A percentile compares a stretch with the other conserved stretches of the same genome.
Conservation (phyloP, 2,888 invertebrate species). For the Campaea margaritaria region DNA sequence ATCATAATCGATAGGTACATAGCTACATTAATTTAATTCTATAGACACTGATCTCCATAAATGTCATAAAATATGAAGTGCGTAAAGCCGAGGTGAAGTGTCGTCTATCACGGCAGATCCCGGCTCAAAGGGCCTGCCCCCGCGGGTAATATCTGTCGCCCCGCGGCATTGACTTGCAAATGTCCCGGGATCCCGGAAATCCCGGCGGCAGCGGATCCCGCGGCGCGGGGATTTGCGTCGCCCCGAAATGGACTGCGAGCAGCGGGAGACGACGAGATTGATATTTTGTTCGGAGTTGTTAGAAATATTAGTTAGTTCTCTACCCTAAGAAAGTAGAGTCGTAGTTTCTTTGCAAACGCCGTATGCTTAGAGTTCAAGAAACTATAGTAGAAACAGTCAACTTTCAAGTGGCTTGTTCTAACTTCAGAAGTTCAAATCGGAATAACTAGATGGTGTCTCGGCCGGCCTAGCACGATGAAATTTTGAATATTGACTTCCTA, state of each 20-base stretch:
- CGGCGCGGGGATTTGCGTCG: slow-evolving; percentile 28
- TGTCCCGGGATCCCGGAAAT: slow-evolving; percentile 30
- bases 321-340: too few species aligned
- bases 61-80: slow-evolving; percentile 38
- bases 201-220: slow-evolving; percentile 23
- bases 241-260: slow-evolving; percentile 35
- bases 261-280: slow-evolving; percentile 34
- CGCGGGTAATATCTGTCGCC: slow-evolving; percentile 19
- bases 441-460: too few species aligned
- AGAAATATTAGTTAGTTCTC: neutral
- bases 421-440: too few species aligned
- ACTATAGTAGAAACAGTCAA: too few species aligned
- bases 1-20: too few species aligned
- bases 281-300: slow-evolving; percentile 18
- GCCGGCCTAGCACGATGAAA: too few species aligned
- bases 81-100: slow-evolving; percentile 34
- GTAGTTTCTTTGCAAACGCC: too few species aligned
- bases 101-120: slow-evolving; percentile 26
- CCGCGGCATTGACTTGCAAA: slow-evolving; percentile 44
- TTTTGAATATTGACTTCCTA: too few species aligned
- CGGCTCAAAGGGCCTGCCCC: slow-evolving; percentile 30
- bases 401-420: too few species aligned
- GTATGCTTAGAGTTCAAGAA: too few species aligned
- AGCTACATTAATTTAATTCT: neutral
- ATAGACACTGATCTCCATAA: slow-evolving; percentile 5